Conservation (phyloP, 2,888 invertebrate genomes). For the Drosophila suboccidentalis region DNA sequence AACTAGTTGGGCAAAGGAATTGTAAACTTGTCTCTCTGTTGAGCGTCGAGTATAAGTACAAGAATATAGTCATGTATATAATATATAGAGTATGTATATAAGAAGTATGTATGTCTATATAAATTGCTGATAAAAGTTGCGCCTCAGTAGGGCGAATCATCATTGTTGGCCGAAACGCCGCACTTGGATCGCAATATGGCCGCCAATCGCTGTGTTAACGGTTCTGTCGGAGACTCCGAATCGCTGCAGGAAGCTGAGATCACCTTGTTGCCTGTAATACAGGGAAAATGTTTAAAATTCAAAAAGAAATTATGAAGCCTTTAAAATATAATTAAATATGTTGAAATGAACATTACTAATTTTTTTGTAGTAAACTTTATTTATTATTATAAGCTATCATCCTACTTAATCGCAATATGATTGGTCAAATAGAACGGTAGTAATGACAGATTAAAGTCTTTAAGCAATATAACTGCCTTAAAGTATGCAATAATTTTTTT, state of each 20-base stretch:
- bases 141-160: conserved; percentile 59
- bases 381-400: too few relatives aligned
- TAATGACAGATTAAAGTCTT: too few relatives aligned
- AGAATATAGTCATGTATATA: conserved; percentile 65
- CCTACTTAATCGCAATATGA: too few relatives aligned
- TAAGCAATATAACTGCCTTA: too few relatives aligned
- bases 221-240: conserved; percentile 85
- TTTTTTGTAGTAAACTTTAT: too few relatives aligned
- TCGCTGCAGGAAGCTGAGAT: conserved; percentile 85
- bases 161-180: conserved; percentile 74
- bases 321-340: too few relatives aligned
- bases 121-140: conserved; percentile 17
- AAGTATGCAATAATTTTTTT: too few relatives aligned
- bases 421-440: too few relatives aligned
- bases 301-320: too few relatives aligned
- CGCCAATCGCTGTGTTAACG: conserved; percentile 84
- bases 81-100: conserved; percentile 24
- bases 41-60: conserved; percentile 66
- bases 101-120: conserved; percentile 21
- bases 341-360: too few relatives aligned
- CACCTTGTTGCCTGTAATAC: conserved; percentile 82
- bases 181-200: conserved; percentile 85
- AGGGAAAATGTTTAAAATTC: not conserved
- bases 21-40: conserved; percentile 46
- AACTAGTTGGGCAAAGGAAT: conserved; percentile 70